Evolutionary conservation across 2,888 invertebrate genomes (phyloP).

Genomic region (Chrysolina oricalcia): DNA sequence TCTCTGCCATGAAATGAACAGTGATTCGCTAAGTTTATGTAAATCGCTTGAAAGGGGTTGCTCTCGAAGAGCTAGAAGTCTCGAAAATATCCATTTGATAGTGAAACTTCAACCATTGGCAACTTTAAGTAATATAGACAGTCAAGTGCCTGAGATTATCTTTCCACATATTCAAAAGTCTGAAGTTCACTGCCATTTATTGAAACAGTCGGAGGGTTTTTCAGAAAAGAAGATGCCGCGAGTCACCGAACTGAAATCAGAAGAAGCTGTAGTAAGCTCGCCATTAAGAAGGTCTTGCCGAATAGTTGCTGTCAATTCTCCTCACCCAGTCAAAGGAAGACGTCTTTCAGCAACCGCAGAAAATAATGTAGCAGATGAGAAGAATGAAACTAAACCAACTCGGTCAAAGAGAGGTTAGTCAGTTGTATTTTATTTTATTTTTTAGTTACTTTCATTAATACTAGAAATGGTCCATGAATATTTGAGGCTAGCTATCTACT

Average conservation of each 20-base stretch:
- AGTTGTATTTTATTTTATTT: not conserved
- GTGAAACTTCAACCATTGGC: too few species aligned
- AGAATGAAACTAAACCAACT: conserved; percentile 38
- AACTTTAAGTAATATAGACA: too few species aligned
- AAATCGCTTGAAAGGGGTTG: too few species aligned
- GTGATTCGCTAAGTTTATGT: too few species aligned
- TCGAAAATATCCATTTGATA: too few species aligned
- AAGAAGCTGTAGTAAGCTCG: conserved; percentile 49
- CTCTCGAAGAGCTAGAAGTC: too few species aligned
- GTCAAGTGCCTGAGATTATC: too few species aligned
- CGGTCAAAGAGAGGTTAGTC: conserved; percentile 51
- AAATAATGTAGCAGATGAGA: conserved; percentile 42
- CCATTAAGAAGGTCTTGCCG: conserved; percentile 57
- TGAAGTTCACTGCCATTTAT: too few species aligned
- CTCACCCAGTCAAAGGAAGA: conserved; percentile 42
- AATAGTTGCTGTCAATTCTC: conserved; percentile 39
- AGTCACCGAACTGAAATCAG: conserved; percentile 53
- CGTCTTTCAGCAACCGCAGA: conserved; percentile 39
- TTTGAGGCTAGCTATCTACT: too few species aligned
- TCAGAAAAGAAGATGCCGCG: conserved; percentile 52
- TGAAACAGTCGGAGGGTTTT: not conserved
- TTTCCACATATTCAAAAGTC: not conserved
- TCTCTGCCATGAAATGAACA: too few species aligned
- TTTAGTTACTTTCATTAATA: too few species aligned
- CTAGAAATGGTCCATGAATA: too few species aligned